Evolutionary conservation across 2,888 invertebrate species (phyloP), one percentile per base, ranked within the genome.

Genomic region (Brenthis ino): DNA sequence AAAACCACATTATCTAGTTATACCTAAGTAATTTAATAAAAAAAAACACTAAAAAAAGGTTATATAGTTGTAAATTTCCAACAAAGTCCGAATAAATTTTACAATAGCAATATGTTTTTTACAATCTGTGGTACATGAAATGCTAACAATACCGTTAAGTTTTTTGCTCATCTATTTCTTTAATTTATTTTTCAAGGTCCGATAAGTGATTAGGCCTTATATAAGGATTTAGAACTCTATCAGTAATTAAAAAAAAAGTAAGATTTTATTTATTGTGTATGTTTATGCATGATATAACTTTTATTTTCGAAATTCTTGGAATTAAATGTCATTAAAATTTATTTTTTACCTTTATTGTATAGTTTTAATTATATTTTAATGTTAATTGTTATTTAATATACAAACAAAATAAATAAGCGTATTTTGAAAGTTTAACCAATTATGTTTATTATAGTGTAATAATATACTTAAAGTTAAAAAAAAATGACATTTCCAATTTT

Each of bases 141-240:
- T 68, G 68, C 68, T 69, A 70, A 72, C 74, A 75, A 72, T 72
- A 66, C 61, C 16, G 37, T 57, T 63, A 50, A 54, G 55, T 73
- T 76, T 76, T 75, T 75, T 75, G 71, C 64, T 65, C 67, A 71
- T 69, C 68, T 50, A 71, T 72, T 76, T 75, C 73, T 65, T 70
- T 71, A 58, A 65, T 63, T 66, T 68, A 68, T 56, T 56, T 65
- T 68, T 70, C 74, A 75, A 72, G 72, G 75, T 72, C 43, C 37
- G 37, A 56, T 51, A 43, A 65, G 37, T 56, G 48, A 69, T 61
- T 56, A 60, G 20, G 37, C 48, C 16, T 66, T 66, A 43, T 58
- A 33, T 54, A 55, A 60, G 43, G 60, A 56, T 60, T 55, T 60
- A 47, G 16, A 68, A 56, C 37, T 50, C 50, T 50, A 60, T 50